These are phyloP conservation scores for Himalopsyche tibetana DNA, from an alignment of 2,888 invertebrate genomes.

Conservation along the genomic window DNA sequence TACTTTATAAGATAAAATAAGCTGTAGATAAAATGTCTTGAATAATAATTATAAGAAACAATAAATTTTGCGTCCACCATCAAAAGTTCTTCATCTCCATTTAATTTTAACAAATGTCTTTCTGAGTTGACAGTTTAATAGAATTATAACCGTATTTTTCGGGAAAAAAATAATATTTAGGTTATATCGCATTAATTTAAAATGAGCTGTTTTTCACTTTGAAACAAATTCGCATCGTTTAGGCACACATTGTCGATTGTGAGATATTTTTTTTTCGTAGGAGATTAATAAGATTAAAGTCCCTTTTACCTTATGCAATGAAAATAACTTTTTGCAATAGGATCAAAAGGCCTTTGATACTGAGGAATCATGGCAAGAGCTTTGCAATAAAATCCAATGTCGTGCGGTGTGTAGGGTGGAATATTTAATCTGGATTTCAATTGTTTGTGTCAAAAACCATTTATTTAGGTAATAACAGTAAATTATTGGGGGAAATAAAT, in stretches of 20 bases:
- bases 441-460: no score
- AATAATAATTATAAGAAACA: no score
- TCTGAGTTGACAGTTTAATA: background rate
- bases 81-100: background rate
- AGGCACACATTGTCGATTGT: background rate
- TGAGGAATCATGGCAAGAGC: slow-evolving; percentile 20
- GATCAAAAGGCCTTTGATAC: slow-evolving; percentile 52
- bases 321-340: slow-evolving; percentile 29
- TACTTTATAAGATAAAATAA: no score
- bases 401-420: background rate
- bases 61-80: background rate
- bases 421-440: background rate
- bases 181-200: background rate
- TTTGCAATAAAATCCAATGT: background rate
- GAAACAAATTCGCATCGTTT: slow-evolving; percentile 14
- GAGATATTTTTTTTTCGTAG: background rate
- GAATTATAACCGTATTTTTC: background rate
- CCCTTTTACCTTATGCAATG: slow-evolving; percentile 5
- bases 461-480: no score
- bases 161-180: background rate
- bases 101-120: background rate
- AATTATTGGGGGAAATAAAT: no score
- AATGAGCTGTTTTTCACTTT: slow-evolving; percentile 10
- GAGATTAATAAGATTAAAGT: background rate
- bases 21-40: no score